These are phyloP conservation scores for Drosophila cyrtoloma DNA, from an alignment of 2,888 invertebrate species.

Conservation along the genomic window DNA sequence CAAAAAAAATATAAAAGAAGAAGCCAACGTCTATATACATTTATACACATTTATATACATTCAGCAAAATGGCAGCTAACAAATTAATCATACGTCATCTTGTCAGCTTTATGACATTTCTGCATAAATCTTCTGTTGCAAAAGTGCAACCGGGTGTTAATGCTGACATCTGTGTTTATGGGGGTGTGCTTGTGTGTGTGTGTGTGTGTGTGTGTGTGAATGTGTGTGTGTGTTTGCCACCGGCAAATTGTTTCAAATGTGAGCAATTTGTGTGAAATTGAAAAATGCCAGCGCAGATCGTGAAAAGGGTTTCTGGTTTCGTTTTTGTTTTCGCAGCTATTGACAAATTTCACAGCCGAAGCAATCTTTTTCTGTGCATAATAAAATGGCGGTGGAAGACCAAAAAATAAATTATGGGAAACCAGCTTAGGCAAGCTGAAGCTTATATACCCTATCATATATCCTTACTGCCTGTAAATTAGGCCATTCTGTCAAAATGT, in stretches of 20 bases:
- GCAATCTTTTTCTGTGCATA: slow-evolving; percentile 11
- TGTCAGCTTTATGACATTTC: slow-evolving; percentile 73
- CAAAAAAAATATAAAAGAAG: not conserved
- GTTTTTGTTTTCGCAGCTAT: slow-evolving; percentile 18
- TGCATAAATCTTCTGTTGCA: slow-evolving; percentile 72
- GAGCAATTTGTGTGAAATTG: slow-evolving; percentile 58
- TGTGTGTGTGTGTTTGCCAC: slow-evolving; percentile 16
- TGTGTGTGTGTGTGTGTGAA: slow-evolving; percentile 3
- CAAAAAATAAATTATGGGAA: not conserved
- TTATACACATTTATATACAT: not conserved
- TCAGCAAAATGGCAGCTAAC: slow-evolving; percentile 22
- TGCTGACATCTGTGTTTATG: not conserved
- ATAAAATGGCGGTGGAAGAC: not conserved
- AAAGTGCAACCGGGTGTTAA: slow-evolving; percentile 59
- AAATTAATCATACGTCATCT: slow-evolving; percentile 77
- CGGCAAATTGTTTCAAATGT: slow-evolving; percentile 68
- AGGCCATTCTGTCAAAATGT: not conserved
- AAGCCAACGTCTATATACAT: too few species aligned
- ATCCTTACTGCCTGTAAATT: not conserved
- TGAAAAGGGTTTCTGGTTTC: slow-evolving; percentile 18
- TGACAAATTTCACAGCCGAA: slow-evolving; percentile 53
- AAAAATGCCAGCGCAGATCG: slow-evolving; percentile 36
- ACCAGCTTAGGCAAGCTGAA: not conserved
- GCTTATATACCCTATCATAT: not conserved
- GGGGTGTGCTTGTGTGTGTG: not conserved